Conservation (phyloP, 1,140 invertebrate genomes). For the Protaetia brevitarsis region DNA sequence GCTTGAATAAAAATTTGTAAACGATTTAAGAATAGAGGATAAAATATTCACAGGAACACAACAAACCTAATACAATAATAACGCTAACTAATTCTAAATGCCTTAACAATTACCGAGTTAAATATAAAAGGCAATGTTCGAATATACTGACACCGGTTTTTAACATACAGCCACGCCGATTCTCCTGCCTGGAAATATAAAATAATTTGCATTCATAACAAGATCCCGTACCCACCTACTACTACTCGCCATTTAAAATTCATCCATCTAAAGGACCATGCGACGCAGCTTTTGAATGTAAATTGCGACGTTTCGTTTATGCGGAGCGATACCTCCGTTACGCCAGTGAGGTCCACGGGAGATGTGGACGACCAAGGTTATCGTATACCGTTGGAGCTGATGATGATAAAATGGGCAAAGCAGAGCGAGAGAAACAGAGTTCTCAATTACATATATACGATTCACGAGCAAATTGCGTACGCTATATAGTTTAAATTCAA, state of each 20-base stretch:
- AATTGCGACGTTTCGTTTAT: constrained; percentile 13
- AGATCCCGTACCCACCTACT: not conserved
- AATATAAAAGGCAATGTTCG: too few relatives aligned
- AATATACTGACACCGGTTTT: too few relatives aligned
- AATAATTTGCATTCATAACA: constrained; percentile 8
- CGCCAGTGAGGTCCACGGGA: not conserved
- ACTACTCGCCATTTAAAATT: not conserved
- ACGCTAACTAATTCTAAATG: too few relatives aligned
- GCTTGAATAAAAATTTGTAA: too few relatives aligned
- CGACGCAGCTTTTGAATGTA: not conserved
- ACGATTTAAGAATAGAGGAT: too few relatives aligned
- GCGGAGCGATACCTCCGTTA: too few relatives aligned
- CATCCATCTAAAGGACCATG: constrained; percentile 1
- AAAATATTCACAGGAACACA: too few relatives aligned
- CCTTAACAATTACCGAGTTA: too few relatives aligned
- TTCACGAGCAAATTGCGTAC: not conserved
- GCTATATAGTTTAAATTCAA: not conserved
- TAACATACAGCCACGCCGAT: too few relatives aligned
- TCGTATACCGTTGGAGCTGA: not conserved
- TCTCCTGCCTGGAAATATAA: not conserved
- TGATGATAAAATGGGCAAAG: too few relatives aligned
- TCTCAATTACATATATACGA: not conserved
- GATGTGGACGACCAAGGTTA: not conserved
- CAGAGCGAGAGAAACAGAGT: not conserved
- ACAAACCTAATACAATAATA: too few relatives aligned